These are phyloP conservation scores for Anthopleura xanthogrammica DNA, from an alignment of 92 coral and sea anemone species.

Conservation along the genomic window DNA sequence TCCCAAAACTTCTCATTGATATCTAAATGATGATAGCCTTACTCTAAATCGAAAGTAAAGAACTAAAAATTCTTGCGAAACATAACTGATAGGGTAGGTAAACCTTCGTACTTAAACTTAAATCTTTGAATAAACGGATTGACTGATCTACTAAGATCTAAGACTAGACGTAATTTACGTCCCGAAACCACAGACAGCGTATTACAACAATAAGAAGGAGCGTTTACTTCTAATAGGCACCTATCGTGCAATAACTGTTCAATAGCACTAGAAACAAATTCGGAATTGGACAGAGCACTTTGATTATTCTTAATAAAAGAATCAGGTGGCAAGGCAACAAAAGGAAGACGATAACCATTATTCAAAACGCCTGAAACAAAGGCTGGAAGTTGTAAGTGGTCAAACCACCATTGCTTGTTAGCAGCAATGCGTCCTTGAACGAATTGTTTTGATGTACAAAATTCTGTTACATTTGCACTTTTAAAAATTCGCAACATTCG, in stretches of 20 bases:
- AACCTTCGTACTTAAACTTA: too few relatives aligned
- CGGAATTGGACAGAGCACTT: not conserved
- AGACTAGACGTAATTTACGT: too few relatives aligned
- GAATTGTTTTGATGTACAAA: not conserved
- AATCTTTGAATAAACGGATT: too few relatives aligned
- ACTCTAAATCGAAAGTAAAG: too few relatives aligned
- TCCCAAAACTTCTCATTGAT: too few relatives aligned
- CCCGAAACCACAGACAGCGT: too few relatives aligned
- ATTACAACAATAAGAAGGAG: not conserved
- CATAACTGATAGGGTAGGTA: too few relatives aligned
- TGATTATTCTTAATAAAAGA: constrained; percentile 7
- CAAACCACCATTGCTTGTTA: constrained; percentile 47
- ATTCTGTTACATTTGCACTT: constrained; percentile 1
- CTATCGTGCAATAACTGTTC: not conserved
- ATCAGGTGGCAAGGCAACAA: not conserved
- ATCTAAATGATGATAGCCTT: too few relatives aligned
- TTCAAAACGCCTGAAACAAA: constrained; percentile 40
- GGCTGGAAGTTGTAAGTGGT: constrained; percentile 37
- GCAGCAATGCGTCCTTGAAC: constrained; percentile 50
- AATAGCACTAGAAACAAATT: not conserved
- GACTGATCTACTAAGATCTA: too few relatives aligned
- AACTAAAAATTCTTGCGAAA: too few relatives aligned
- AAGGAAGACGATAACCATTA: constrained; percentile 39
- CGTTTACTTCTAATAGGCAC: not conserved
- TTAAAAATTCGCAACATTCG: not conserved